Percentiles rank a stretch among this genome's conserved stretches.
Conservation (phyloP, 2,888 invertebrate species). For the Cordilura impudica region DNA sequence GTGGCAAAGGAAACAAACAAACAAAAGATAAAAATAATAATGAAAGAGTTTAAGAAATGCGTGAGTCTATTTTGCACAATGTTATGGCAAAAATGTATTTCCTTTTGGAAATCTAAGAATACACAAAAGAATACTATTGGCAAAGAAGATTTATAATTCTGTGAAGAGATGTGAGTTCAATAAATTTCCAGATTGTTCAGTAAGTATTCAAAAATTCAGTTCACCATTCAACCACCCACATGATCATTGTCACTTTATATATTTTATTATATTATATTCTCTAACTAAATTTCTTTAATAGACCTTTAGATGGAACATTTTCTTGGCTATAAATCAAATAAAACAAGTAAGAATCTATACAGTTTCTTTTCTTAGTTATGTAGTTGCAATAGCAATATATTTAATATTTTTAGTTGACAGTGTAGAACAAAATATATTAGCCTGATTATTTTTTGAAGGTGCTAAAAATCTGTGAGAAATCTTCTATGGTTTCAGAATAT, state of each 20-base stretch:
- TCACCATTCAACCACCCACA: slow-evolving; percentile 61
- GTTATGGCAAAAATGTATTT: slow-evolving; percentile 50
- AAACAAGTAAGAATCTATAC: slow-evolving; percentile 23
- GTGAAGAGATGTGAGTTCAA: slow-evolving; percentile 43
- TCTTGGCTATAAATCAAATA: slow-evolving; percentile 50
- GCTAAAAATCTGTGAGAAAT: no score
- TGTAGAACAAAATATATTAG: background rate
- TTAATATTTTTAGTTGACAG: background rate
- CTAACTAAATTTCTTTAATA: slow-evolving; percentile 15
- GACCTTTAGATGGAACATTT: slow-evolving; percentile 20
- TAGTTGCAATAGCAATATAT: background rate
- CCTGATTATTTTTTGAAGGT: no score
- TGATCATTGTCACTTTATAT: slow-evolving; percentile 54
- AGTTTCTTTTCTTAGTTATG: slow-evolving; percentile 13
- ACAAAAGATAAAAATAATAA: slow-evolving; percentile 48
- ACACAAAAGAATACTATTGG: slow-evolving; percentile 44
- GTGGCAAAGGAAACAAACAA: slow-evolving; percentile 19
- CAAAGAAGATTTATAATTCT: slow-evolving; percentile 36
- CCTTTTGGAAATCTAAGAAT: slow-evolving; percentile 32
- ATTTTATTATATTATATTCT: no score
- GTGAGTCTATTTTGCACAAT: slow-evolving; percentile 62
- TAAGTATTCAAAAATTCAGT: slow-evolving; percentile 42
- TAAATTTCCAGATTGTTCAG: slow-evolving; percentile 54
- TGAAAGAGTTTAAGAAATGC: slow-evolving; percentile 55
- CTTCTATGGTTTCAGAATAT: no score